Conservation (phyloP, 2,113 vertebrate species). For the Passerina amoena region DNA sequence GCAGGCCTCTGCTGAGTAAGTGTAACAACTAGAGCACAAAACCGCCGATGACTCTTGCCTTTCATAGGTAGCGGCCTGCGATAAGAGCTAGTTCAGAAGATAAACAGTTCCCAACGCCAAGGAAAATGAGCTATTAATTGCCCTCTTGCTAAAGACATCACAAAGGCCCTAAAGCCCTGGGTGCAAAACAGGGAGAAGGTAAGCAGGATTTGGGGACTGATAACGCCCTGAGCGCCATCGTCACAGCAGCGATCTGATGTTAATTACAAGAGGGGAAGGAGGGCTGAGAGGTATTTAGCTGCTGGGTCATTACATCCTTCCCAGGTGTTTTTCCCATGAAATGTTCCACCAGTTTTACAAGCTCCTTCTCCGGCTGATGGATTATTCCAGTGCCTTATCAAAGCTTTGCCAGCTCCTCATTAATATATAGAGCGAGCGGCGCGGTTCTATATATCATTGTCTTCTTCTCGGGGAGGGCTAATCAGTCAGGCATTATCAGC, state of each 20-base stretch:
- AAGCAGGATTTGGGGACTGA: slow-evolving; percentile 69
- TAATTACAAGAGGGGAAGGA: slow-evolving; percentile 74
- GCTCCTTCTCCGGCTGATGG: slow-evolving; percentile 82
- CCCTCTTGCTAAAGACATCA: slow-evolving; percentile 72
- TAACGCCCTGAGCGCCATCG: slow-evolving; percentile 59
- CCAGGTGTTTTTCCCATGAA: slow-evolving; percentile 79
- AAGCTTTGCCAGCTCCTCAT: slow-evolving; percentile 90
- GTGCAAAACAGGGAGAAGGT: slow-evolving; percentile 41
- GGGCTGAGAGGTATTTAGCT: slow-evolving; percentile 75
- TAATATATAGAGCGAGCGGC: slow-evolving; percentile 87
- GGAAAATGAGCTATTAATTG: slow-evolving; percentile 84
- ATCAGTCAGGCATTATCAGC: slow-evolving; percentile 94
- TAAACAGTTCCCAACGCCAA: slow-evolving; percentile 75
- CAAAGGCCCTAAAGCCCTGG: slow-evolving; percentile 59
- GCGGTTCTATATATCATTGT: slow-evolving; percentile 89
- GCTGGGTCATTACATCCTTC: slow-evolving; percentile 77
- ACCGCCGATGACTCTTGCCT: slow-evolving; percentile 66
- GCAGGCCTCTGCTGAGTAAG: slow-evolving; percentile 79
- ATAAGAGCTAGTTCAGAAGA: slow-evolving; percentile 77
- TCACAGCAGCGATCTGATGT: slow-evolving; percentile 69
- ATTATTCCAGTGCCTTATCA: slow-evolving; percentile 89
- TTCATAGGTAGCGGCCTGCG: slow-evolving; percentile 71
- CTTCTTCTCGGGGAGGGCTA: slow-evolving; percentile 88
- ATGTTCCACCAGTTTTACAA: slow-evolving; percentile 76
- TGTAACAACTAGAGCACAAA: slow-evolving; percentile 73